Evolutionary conservation across 2,113 vertebrate species (phyloP).

Genomic region (Psilopsiagon aurifrons): DNA sequence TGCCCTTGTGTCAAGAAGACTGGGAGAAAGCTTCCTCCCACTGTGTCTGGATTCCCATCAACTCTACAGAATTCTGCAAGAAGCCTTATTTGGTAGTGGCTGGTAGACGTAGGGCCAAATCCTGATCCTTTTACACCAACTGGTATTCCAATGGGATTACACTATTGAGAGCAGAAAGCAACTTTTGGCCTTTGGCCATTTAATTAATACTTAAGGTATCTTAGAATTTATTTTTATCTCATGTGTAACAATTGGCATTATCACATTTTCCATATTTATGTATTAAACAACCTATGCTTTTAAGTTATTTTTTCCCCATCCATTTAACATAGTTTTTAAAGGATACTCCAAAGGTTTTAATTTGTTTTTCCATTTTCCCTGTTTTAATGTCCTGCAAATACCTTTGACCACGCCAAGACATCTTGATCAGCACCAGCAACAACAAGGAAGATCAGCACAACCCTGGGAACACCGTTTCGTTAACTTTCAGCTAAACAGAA

Average conservation of each 20-base stretch:
- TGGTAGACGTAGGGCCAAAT: slow-evolving; percentile 14
- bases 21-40: background rate
- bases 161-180: background rate
- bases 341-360: slow-evolving; percentile 41
- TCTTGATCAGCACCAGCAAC: slow-evolving; percentile 32
- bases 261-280: slow-evolving; percentile 66
- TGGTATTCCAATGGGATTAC: background rate
- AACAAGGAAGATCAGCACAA: slow-evolving; percentile 13
- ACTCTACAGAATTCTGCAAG: slow-evolving; percentile 16
- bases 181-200: background rate
- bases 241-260: background rate
- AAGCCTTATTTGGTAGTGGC: background rate
- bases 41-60: slow-evolving; percentile 16
- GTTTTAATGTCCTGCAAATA: slow-evolving; percentile 63
- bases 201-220: slow-evolving; percentile 49
- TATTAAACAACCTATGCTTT: slow-evolving; percentile 62
- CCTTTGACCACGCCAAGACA: slow-evolving; percentile 44
- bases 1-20: background rate
- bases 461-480: background rate
- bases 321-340: slow-evolving; percentile 26
- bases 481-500: slow-evolving; percentile 18
- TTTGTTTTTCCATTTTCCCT: slow-evolving; percentile 64
- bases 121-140: slow-evolving; percentile 3
- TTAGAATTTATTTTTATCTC: slow-evolving; percentile 49
- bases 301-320: slow-evolving; percentile 34